Evolutionary conservation across 2,888 invertebrate genomes (phyloP).

Genomic region (Cepaea hortensis): DNA sequence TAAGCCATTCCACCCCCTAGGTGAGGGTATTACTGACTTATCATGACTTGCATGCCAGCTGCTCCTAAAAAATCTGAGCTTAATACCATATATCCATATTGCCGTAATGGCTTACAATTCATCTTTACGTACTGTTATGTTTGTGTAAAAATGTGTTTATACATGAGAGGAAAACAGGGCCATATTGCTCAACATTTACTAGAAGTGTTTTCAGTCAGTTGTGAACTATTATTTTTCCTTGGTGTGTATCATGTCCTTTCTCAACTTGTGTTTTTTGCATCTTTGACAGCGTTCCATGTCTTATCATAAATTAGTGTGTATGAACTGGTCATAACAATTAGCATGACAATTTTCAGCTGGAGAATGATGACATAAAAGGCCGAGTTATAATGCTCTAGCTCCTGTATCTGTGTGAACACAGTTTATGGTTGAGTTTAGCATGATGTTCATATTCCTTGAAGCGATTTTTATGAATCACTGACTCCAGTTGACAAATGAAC

Average conservation of each 20-base stretch:
- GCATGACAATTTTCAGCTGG: neutral
- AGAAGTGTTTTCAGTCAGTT: too few species aligned
- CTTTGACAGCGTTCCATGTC: too few species aligned
- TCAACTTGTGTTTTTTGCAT: too few species aligned
- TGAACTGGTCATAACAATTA: neutral
- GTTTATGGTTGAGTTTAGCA: slow-evolving; percentile 56
- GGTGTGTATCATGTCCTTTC: too few species aligned
- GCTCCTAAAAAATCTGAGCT: neutral
- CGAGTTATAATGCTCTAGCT: slow-evolving; percentile 68
- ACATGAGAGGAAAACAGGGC: too few species aligned
- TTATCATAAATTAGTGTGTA: neutral
- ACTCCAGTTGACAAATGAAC: slow-evolving; percentile 37
- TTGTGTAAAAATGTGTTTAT: too few species aligned
- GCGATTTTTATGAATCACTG: slow-evolving; percentile 54
- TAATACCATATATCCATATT: neutral
- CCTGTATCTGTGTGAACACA: slow-evolving; percentile 48
- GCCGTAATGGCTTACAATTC: too few species aligned
- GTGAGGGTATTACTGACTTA: too few species aligned
- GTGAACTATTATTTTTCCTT: too few species aligned
- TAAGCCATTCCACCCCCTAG: too few species aligned
- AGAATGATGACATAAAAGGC: slow-evolving; percentile 67
- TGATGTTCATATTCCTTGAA: slow-evolving; percentile 68
- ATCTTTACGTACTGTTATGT: too few species aligned
- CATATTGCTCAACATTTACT: too few species aligned
- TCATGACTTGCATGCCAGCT: slow-evolving; percentile 26